Base-by-base conservation (phyloP, 2,113 vertebrate species). In the Chitala chitala region DNA sequence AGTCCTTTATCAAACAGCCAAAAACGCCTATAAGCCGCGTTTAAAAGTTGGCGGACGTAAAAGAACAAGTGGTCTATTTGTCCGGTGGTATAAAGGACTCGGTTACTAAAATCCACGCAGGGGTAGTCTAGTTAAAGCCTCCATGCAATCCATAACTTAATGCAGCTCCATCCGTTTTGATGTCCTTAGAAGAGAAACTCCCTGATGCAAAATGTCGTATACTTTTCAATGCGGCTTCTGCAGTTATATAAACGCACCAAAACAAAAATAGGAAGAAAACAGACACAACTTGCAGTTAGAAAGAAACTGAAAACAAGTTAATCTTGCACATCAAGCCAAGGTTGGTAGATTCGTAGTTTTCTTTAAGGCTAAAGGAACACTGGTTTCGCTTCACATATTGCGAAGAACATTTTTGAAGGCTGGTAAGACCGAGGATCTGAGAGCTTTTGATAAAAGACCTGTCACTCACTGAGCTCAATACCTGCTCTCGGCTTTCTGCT, bases 141-240 rank as follows among this genome's bases (percentile, higher is more conserved):
- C 71, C 59, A 72, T 69, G 75, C 79, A 77, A 82, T 76, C 79
- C 90, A 92, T 91, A 44, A 77, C 82, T 80, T 81, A 69, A 65
- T 44, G 29, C 13, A 55, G 48, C 56, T 78, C 75, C 75, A 65
- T 76, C 15, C 22, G n/a, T 70, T 22, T 64, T 13, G 69, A 64
- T 54, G 33, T 69, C 69, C 42, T 42, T 58, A 20, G 1, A 44
- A 61, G 31, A 75, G 69, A 36, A 64, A 76, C 55, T 58, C 65
- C 71, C 75, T 64, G 46, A 74, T 38, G 46, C 33, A 42, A 66
- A 66, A 53, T 48, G 54, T 5, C 59, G 72, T 10, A 53, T 31
- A 54, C 20, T 64, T 38, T 20, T 24, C n/a, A n/a, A n/a, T n/a
- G n/a, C n/a, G n/a, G n/a, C n/a, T n/a, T 31, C 31, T 38, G 61